These are phyloP conservation scores for Agrochola lychnidis DNA, from an alignment of 2,888 invertebrate species.

Conservation along the genomic window DNA sequence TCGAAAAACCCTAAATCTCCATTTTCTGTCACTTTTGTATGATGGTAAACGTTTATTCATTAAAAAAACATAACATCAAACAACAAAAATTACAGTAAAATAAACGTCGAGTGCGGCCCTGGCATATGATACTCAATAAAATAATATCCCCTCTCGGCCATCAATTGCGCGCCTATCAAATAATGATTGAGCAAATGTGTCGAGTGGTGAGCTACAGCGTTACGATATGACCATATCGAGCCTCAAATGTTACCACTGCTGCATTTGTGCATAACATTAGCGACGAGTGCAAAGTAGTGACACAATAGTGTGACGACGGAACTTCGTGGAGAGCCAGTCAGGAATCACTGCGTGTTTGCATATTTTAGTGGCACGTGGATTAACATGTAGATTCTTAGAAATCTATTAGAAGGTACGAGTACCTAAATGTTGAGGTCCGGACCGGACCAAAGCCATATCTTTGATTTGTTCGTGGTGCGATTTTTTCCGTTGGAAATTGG, in stretches of 20 bases:
- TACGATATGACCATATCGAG: conserved; percentile 12
- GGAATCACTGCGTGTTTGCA: conserved; percentile 6
- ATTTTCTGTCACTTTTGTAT: too few relatives aligned
- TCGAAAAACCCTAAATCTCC: too few relatives aligned
- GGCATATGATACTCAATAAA: conserved; percentile 14
- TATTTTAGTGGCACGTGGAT: background rate
- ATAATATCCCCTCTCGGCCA: conserved; percentile 1
- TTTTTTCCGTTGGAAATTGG: background rate
- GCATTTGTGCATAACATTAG: conserved; percentile 13
- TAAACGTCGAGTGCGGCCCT: conserved; percentile 24
- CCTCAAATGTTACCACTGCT: conserved; percentile 15
- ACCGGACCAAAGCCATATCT: background rate
- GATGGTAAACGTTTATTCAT: too few relatives aligned
- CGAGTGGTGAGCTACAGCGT: conserved; percentile 18
- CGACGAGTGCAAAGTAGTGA: background rate
- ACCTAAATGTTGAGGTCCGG: background rate
- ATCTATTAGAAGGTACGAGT: background rate
- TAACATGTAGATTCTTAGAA: background rate
- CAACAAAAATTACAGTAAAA: background rate
- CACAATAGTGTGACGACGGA: background rate
- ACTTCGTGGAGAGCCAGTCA: background rate
- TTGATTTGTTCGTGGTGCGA: background rate
- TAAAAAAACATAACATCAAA: background rate
- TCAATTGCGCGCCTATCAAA: conserved; percentile 32
- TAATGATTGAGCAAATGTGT: conserved; percentile 36